Evolutionary conservation across 2,888 invertebrate species (phyloP).

Genomic region (Pachliopta kotzebuea): DNA sequence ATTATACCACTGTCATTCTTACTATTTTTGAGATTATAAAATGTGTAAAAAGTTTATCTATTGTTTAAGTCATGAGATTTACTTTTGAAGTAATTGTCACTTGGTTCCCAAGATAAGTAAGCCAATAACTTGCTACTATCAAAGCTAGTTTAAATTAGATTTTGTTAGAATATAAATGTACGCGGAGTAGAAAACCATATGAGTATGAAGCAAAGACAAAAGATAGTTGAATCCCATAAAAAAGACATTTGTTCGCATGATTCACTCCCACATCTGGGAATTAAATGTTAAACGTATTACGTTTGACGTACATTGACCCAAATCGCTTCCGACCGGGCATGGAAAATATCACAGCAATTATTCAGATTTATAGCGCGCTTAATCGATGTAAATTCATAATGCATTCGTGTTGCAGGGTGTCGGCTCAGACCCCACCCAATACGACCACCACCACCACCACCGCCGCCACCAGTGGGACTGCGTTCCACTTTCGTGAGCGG

Average conservation of each 20-base stretch:
- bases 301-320: slow-evolving; percentile 1
- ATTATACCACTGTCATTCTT: too few species aligned
- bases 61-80: too few species aligned
- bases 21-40: too few species aligned
- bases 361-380: slow-evolving; percentile 22
- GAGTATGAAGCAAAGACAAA: not conserved
- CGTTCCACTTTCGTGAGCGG: slow-evolving; percentile 28
- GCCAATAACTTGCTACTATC: too few species aligned
- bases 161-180: too few species aligned
- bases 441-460: slow-evolving; percentile 15
- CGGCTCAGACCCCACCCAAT: slow-evolving; percentile 26
- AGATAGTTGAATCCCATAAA: not conserved
- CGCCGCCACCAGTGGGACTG: slow-evolving; percentile 15
- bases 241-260: not conserved
- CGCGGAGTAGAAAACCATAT: too few species aligned
- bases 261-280: not conserved
- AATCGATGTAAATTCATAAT: slow-evolving; percentile 17
- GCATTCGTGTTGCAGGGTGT: slow-evolving; percentile 17
- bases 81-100: too few species aligned
- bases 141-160: too few species aligned
- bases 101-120: too few species aligned
- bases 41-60: too few species aligned
- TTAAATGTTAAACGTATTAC: slow-evolving; percentile 10
- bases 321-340: slow-evolving; percentile 6
- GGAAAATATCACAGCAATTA: slow-evolving; percentile 16